Evolutionary conservation across 2,888 invertebrate species (phyloP), one percentile per base, ranked within the genome.

Genomic region (Tigriopus californicus): DNA sequence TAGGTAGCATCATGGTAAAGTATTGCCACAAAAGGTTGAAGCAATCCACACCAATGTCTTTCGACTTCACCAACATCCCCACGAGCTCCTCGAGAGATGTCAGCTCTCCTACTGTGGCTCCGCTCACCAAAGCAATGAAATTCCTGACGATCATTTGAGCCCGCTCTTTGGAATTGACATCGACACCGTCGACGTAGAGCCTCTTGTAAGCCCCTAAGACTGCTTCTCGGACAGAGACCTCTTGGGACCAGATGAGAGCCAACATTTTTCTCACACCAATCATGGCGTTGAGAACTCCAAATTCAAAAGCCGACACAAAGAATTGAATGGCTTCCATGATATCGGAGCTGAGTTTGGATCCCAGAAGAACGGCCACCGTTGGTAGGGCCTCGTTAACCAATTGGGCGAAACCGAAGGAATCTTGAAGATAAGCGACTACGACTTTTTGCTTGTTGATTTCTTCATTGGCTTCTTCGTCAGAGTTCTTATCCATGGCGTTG

Each of bases 271-370:
- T 76, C 61, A 89, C 79, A 1, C 86, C 88, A 41, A 72, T 67
- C 64, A 80, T 77, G 2, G 83, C 81, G 56, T 80, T 80, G 62
- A 80, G 78, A n/a, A 88, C 79, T 58, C 58, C 58, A 25, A 58
- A 58, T 40, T 58, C 58, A 49, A 58, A 58, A n/a, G 1, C 64
- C 0, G 82, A 79, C 0, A 85, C 84, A 65, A 94, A 84, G 69
- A 92, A 88, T 61, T 86, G 82, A 25, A 94, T 83, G 0, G 92
- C 85, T 70, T 92, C 94, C 58, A 82, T 78, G 13, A 89, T 84
- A 69, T 92, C 92, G 0, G 83, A 78, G 4, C 81, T 77, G 62
- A 68, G 71, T 61, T 71, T 70, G 2, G 74, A 74, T 22, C 69
- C 67, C 15, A 65, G 60, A 67, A 91, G 72, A 20, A 81, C 77